Percentiles rank a stretch among this genome's conserved stretches.
Evolutionary conservation across 2,113 vertebrate genomes (phyloP).

Genomic region (Genyomyrus donnyi): DNA sequence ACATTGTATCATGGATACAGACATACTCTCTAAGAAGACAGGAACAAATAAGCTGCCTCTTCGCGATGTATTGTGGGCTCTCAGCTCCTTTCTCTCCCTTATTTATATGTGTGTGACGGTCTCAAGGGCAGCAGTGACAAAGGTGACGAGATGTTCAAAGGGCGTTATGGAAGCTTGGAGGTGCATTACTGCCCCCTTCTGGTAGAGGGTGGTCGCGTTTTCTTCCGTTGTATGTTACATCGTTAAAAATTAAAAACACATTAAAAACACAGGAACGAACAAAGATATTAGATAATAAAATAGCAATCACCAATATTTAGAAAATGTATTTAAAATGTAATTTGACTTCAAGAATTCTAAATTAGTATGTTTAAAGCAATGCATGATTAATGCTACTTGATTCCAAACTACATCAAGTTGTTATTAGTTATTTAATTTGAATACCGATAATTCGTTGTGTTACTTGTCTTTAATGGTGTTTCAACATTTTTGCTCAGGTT

Average conservation of each 20-base stretch:
- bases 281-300: background rate
- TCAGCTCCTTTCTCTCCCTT: background rate
- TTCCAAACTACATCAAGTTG: background rate
- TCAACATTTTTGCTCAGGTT: background rate
- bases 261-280: background rate
- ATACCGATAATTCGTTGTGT: background rate
- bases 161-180: background rate
- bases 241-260: background rate
- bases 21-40: background rate
- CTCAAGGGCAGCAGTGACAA: background rate
- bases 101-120: background rate
- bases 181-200: slow-evolving; percentile 9
- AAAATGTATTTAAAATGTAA: background rate
- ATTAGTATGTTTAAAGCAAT: background rate
- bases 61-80: background rate
- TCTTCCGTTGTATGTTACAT: background rate
- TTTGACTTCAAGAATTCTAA: background rate
- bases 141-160: background rate
- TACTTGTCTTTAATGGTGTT: background rate
- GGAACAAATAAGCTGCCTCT: background rate
- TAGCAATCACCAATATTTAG: background rate
- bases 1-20: background rate
- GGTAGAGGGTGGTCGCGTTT: background rate
- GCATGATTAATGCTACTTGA: background rate
- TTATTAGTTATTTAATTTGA: background rate